A percentile compares a stretch with the other conserved stretches of the same genome.
These are phyloP conservation scores for Drosophila leonis DNA, from an alignment of 2,888 invertebrate species.

Conservation along the genomic window DNA sequence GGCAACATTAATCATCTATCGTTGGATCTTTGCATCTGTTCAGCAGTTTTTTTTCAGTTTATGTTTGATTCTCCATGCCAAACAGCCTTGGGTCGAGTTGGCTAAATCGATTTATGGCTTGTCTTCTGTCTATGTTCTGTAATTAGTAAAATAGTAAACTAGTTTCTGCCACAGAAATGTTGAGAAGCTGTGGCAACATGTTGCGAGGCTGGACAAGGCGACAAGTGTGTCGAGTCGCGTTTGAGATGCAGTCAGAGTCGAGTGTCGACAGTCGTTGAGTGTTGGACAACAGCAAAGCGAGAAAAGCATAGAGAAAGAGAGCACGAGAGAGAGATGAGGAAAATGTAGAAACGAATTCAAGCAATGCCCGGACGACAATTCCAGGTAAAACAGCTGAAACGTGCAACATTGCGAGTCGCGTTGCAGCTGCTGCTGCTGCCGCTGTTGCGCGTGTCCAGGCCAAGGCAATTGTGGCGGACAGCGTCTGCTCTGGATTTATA, in stretches of 20 bases:
- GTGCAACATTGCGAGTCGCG: conserved; percentile 39
- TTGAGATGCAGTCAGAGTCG: conserved; percentile 40
- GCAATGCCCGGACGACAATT: conserved; percentile 51
- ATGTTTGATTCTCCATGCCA: conserved; percentile 30
- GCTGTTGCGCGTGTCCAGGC: conserved; percentile 60
- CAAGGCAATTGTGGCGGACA: conserved; percentile 71
- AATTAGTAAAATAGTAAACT: conserved; percentile 56
- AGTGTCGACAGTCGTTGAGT: conserved; percentile 49
- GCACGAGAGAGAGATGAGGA: neutral
- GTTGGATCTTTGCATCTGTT: conserved; percentile 27
- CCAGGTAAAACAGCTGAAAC: conserved; percentile 62
- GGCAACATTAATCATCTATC: conserved; percentile 41
- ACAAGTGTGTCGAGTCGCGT: conserved; percentile 55
- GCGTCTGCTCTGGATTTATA: conserved; percentile 77
- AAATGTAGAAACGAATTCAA: conserved; percentile 52
- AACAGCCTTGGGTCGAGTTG: conserved; percentile 56
- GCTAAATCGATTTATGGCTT: conserved; percentile 66
- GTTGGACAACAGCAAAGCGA: conserved; percentile 37
- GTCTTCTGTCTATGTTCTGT: conserved; percentile 47
- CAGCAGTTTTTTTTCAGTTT: conserved; percentile 20
- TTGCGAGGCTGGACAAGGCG: conserved; percentile 55
- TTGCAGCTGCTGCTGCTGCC: conserved; percentile 19
- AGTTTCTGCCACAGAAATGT: conserved; percentile 53
- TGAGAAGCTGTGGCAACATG: conserved; percentile 69
- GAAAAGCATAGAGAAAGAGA: neutral